Evolutionary conservation across 2,888 invertebrate genomes (phyloP).

Genomic region (Campoletis raptor): DNA sequence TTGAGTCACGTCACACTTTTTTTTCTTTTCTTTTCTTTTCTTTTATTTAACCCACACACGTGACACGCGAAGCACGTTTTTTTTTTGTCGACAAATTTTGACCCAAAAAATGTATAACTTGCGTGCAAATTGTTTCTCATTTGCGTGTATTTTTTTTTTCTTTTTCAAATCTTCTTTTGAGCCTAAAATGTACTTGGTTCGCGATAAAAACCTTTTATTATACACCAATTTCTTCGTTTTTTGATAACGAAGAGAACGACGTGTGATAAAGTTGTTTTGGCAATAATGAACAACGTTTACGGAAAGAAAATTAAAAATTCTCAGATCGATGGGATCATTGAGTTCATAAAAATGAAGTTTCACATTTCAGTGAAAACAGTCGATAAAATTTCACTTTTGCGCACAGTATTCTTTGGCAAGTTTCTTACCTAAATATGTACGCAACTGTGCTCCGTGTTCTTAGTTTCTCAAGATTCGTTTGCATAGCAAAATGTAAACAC

Average conservation of each 20-base stretch:
- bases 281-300: too few relatives aligned
- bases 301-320: too few relatives aligned
- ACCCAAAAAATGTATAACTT: background rate
- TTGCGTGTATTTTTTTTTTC: background rate
- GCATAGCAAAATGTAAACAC: constrained; percentile 65
- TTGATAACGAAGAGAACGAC: too few relatives aligned
- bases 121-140: background rate
- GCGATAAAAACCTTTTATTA: too few relatives aligned
- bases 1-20: constrained; percentile 60
- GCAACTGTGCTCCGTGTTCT: constrained; percentile 27
- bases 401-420: constrained; percentile 6
- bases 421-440: background rate
- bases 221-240: too few relatives aligned
- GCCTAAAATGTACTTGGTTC: too few relatives aligned
- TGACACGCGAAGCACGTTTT: background rate
- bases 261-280: too few relatives aligned
- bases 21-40: background rate
- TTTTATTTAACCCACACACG: background rate
- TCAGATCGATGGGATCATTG: background rate
- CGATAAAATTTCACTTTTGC: background rate
- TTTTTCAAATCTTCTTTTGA: background rate
- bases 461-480: constrained; percentile 55
- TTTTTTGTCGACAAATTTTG: background rate
- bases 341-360: background rate
- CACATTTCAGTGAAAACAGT: background rate